These are phyloP conservation scores for Drosophila leontia DNA, from an alignment of 1,140 invertebrate species.

Conservation along the genomic window DNA sequence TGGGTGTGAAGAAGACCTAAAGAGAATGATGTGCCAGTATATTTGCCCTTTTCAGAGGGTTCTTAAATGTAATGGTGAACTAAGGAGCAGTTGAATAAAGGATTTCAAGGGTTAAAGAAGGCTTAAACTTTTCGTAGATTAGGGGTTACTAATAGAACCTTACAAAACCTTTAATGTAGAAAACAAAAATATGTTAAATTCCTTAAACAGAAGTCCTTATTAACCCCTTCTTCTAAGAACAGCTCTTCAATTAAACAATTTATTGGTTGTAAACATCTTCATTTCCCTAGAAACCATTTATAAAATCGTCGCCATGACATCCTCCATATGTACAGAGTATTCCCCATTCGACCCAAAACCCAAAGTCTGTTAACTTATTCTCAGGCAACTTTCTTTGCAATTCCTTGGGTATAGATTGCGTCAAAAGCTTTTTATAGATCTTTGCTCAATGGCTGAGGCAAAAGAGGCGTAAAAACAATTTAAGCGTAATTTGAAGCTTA, in stretches of 20 bases:
- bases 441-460: slow-evolving; percentile 35
- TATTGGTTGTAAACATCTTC: not conserved
- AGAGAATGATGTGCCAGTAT: slow-evolving; percentile 64
- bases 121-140: not conserved
- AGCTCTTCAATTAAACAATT: not conserved
- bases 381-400: slow-evolving; percentile 1
- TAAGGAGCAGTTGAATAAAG: slow-evolving; percentile 8
- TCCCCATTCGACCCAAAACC: not conserved
- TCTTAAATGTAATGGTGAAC: slow-evolving; percentile 5
- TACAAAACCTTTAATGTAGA: too few species aligned
- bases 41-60: slow-evolving; percentile 6
- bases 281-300: slow-evolving; percentile 5
- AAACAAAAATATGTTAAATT: not conserved
- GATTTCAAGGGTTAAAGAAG: not conserved
- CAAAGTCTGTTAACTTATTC: not conserved
- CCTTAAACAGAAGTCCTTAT: too few species aligned
- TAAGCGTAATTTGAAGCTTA: slow-evolving; percentile 80
- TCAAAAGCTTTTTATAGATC: slow-evolving; percentile 65
- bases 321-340: not conserved
- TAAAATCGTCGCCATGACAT: not conserved
- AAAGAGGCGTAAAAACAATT: slow-evolving; percentile 77
- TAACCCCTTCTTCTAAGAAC: not conserved
- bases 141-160: too few species aligned
- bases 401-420: slow-evolving; percentile 39
- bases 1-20: slow-evolving; percentile 12